A percentile compares a stretch with the other conserved stretches of the same genome.
Evolutionary conservation across 2,797 vertebrate species (phyloP).

Genomic region (Aselliscus stoliczkanus): DNA sequence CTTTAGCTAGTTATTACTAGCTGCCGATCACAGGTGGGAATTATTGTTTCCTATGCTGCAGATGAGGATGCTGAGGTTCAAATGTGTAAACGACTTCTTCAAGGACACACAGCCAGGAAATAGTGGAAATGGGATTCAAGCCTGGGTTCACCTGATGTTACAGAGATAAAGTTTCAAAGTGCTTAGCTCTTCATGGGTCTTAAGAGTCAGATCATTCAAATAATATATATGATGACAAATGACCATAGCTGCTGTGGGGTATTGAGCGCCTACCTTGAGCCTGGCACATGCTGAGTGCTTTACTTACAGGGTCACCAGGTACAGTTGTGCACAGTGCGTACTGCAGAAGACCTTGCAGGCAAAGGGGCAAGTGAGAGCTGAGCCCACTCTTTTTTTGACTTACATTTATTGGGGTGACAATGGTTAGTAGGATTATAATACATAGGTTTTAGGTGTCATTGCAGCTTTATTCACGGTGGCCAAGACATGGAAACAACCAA

Average conservation of each 20-base stretch:
- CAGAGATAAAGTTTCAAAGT: not conserved
- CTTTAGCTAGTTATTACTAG: fast-evolving
- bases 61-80: not conserved
- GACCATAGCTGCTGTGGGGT: not conserved
- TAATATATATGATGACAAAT: not conserved
- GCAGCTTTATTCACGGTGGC: too few species aligned
- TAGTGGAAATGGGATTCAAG: not conserved
- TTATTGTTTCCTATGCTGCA: not conserved
- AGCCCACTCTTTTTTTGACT: not conserved
- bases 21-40: too few species aligned
- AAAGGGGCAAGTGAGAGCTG: too few species aligned
- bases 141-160: not conserved
- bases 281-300: not conserved
- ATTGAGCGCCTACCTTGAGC: not conserved
- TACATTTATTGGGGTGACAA: too few species aligned
- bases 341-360: not conserved
- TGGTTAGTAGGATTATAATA: too few species aligned
- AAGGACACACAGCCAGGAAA: not conserved
- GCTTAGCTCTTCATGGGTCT: not conserved
- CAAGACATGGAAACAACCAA: too few species aligned
- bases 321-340: not conserved
- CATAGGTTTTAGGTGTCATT: too few species aligned
- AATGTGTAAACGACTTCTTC: not conserved
- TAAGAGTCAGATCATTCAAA: not conserved
- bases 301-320: fast-evolving